Conservation (phyloP, 2,888 invertebrate species). For the Oligia strigilis region DNA sequence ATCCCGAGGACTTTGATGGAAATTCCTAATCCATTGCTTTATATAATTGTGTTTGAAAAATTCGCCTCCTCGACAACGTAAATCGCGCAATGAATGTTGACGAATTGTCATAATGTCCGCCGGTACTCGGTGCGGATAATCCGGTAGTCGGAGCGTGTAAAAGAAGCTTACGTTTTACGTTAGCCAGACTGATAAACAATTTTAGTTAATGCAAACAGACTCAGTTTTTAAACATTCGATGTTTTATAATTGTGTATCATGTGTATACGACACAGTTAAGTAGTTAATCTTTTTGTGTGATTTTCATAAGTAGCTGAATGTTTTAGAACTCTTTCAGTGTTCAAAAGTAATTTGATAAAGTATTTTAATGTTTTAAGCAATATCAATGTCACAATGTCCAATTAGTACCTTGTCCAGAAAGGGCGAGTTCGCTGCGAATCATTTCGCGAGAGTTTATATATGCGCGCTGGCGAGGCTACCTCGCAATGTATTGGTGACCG, state of each 20-base stretch:
- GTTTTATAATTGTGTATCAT: background rate
- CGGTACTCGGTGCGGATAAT: background rate
- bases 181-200: background rate
- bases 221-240: background rate
- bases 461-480: too few relatives aligned
- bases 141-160: background rate
- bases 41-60: background rate
- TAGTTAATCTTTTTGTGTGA: background rate
- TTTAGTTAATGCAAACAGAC: background rate
- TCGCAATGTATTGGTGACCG: too few relatives aligned
- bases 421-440: too few relatives aligned
- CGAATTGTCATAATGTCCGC: background rate
- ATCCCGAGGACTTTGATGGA: background rate
- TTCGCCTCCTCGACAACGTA: background rate
- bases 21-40: background rate
- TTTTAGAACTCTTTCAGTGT: background rate
- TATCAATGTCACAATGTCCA: background rate
- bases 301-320: background rate
- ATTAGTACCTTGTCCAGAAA: too few relatives aligned
- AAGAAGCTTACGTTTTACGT: background rate
- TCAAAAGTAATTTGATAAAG: background rate
- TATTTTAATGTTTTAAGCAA: constrained; percentile 5
- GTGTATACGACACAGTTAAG: background rate
- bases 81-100: background rate
- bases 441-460: too few relatives aligned